A percentile compares a stretch with the other conserved stretches of the same genome.
Evolutionary conservation across 2,888 invertebrate species (phyloP).

Genomic region (Athalia cordata): DNA sequence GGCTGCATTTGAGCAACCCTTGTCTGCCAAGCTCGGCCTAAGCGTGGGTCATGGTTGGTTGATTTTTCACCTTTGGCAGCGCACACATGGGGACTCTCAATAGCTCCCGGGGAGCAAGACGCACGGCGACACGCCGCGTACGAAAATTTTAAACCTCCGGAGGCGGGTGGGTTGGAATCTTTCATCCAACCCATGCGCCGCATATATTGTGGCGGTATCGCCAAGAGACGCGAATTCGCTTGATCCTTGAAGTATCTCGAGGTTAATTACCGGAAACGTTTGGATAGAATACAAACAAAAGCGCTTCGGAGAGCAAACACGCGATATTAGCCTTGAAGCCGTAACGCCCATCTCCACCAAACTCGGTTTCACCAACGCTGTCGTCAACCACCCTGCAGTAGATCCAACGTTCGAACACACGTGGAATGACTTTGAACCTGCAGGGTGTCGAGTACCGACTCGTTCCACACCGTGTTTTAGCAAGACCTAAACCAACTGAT

Average conservation of each 20-base stretch:
- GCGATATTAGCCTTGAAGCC: conserved; percentile 34
- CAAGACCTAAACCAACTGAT: conserved; percentile 39
- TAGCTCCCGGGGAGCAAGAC: too few species aligned
- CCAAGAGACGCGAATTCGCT: conserved; percentile 13
- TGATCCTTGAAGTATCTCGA: conserved; percentile 37
- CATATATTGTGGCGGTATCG: background rate
- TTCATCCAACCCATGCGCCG: too few species aligned
- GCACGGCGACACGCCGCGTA: background rate
- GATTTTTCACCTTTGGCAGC: too few species aligned
- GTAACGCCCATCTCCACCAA: conserved; percentile 20
- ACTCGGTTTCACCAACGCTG: background rate
- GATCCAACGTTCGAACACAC: conserved; percentile 1
- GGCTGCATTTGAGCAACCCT: too few species aligned
- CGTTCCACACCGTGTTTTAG: conserved; percentile 32
- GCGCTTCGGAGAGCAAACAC: conserved; percentile 39
- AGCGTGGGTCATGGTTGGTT: too few species aligned
- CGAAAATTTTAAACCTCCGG: background rate
- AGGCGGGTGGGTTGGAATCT: too few species aligned
- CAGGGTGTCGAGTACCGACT: conserved; percentile 26
- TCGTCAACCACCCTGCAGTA: background rate
- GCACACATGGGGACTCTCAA: too few species aligned
- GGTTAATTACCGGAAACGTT: conserved; percentile 41
- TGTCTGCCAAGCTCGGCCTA: too few species aligned
- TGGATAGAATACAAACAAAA: conserved; percentile 43
- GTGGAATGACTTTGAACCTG: conserved; percentile 28